Conservation (phyloP, 2,888 invertebrate species). For the Zele albiditarsus region DNA sequence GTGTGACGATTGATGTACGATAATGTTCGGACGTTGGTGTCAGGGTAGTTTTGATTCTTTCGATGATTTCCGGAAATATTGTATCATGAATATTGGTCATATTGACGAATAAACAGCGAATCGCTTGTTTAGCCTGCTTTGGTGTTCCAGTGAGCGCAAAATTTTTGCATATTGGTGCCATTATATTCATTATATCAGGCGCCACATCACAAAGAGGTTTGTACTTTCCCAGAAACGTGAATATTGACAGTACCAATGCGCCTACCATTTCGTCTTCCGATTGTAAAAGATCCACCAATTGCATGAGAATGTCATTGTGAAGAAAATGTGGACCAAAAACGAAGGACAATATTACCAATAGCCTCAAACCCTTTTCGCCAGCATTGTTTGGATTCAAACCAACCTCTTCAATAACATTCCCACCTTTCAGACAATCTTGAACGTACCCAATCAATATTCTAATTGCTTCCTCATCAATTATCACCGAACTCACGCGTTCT, state of each 20-base stretch:
- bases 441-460: constrained; percentile 79
- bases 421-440: constrained; percentile 81
- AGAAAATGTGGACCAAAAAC: constrained; percentile 96
- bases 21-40: constrained; percentile 86
- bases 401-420: constrained; percentile 81
- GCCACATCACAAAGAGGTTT: constrained; percentile 87
- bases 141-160: constrained; percentile 92
- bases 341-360: constrained; percentile 91
- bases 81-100: constrained; percentile 81
- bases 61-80: constrained; percentile 88
- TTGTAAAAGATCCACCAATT: constrained; percentile 84
- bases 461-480: constrained; percentile 94
- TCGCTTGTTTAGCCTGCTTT: constrained; percentile 97
- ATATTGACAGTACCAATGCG: constrained; percentile 86
- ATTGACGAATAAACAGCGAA: constrained; percentile 92
- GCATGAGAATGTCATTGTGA: constrained; percentile 86
- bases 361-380: constrained; percentile 90
- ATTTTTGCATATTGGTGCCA: constrained; percentile 90
- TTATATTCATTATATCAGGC: constrained; percentile 82
- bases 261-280: constrained; percentile 87
- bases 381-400: constrained; percentile 88
- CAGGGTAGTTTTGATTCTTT: constrained; percentile 84
- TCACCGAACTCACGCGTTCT: constrained; percentile 95
- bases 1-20: constrained; percentile 93
- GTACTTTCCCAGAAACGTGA: constrained; percentile 91